These are phyloP conservation scores for Rallus crepitans DNA, from an alignment of 2,797 vertebrate genomes.

Conservation along the genomic window DNA sequence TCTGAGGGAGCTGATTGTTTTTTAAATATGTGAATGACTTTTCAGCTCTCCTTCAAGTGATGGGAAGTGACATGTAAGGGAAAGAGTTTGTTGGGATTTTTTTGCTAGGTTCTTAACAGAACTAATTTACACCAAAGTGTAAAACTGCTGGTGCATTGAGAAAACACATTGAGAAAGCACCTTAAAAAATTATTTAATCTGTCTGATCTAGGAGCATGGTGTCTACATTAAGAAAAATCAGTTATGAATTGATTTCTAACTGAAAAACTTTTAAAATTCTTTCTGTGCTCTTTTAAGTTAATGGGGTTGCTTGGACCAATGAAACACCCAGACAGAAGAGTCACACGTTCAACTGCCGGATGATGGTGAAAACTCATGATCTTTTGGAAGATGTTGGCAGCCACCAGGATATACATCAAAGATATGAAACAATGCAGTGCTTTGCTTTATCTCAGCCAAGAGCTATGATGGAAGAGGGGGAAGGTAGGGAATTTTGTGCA, in stretches of 20 bases:
- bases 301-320: constrained; percentile 91
- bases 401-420: constrained; percentile 79
- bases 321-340: constrained; percentile 94
- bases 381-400: constrained; percentile 85
- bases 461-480: constrained; percentile 97
- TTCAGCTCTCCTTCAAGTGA: background rate
- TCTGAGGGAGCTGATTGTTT: background rate
- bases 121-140: background rate
- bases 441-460: constrained; percentile 97
- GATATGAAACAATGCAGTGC: constrained; percentile 98
- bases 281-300: constrained; percentile 78
- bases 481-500: constrained; percentile 82
- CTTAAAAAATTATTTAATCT: background rate
- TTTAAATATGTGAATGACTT: background rate
- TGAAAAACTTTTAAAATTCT: background rate
- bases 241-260: background rate
- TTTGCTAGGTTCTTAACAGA: background rate
- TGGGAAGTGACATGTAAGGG: background rate
- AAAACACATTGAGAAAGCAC: background rate
- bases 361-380: constrained; percentile 91
- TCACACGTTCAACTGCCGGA: constrained; percentile 97
- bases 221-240: background rate
- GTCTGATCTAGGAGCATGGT: background rate
- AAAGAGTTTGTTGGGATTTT: background rate
- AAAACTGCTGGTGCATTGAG: background rate